Base-by-base conservation (phyloP, 1,140 invertebrate species). In the Luehdorfia chinensis region DNA sequence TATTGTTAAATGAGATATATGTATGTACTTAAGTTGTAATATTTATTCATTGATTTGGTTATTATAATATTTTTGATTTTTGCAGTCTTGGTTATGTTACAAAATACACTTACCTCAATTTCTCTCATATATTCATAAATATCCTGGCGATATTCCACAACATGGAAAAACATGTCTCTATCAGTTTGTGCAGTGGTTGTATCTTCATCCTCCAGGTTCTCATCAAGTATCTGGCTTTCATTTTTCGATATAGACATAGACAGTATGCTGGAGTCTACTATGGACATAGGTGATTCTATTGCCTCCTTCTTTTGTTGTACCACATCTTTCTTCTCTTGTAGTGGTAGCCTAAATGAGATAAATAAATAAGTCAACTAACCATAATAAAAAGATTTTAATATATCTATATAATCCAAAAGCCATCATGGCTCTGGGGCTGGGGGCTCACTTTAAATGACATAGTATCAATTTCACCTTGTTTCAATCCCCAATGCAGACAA, bases 61-160 rank as follows among this genome's bases (percentile, higher is more conserved):
- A n/a, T n/a, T n/a, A n/a, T n/a, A n/a, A n/a, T n/a, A n/a, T n/a
- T n/a, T n/a, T n/a, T n/a, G n/a, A n/a, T n/a, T n/a, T n/a, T n/a
- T n/a, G n/a, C n/a, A n/a, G n/a, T n/a, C n/a, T n/a, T n/a, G n/a
- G n/a, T n/a, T n/a, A n/a, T n/a, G n/a, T n/a, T n/a, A n/a, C n/a
- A n/a, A n/a, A n/a, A n/a, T n/a, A n/a, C n/a, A 37, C 49, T 70
- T 87, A 94, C 94, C 91, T 97, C 95, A 65, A 94, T 89, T 51
- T 90, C 84, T 58, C 90, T 88, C 80, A 96, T 90, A 84, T 96
- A 96, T 50, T 90, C 85, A 75, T 95, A 96, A 57, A 97, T 96
- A 54, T 95, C 93, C 50, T 92, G 90, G 53, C 93, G 90, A 83
- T 96, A 96, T 68, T 95, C 92, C 45, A 90, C 91, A 55, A 92